Evolutionary conservation across 2,113 vertebrate species (phyloP).

Genomic region (Gila orcuttii): DNA sequence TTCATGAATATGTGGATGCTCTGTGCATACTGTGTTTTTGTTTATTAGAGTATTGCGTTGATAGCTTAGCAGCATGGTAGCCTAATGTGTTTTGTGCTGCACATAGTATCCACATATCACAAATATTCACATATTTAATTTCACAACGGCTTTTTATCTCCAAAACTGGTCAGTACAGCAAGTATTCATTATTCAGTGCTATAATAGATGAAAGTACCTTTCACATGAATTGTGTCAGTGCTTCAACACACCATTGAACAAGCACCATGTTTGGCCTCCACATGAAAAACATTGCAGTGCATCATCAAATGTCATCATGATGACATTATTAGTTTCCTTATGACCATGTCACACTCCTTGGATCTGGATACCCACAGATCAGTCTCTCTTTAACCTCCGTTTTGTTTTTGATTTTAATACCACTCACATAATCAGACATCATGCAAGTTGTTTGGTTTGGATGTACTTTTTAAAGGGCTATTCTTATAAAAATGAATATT

Average conservation of each 20-base stretch:
- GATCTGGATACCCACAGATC: not conserved
- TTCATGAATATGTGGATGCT: not conserved
- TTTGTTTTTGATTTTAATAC: not conserved
- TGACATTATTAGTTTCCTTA: no score
- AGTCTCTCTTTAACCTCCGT: not conserved
- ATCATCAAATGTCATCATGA: not conserved
- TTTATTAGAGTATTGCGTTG: not conserved
- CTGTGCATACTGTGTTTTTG: not conserved
- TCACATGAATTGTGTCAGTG: not conserved
- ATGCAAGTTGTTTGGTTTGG: not conserved
- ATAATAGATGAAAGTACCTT: no score
- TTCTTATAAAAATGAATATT: not conserved
- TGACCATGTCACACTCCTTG: not conserved
- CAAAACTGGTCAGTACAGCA: not conserved
- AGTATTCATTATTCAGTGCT: not conserved
- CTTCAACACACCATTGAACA: not conserved
- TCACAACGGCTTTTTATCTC: not conserved
- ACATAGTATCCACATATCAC: not conserved
- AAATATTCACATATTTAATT: not conserved
- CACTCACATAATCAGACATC: not conserved
- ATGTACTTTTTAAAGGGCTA: not conserved
- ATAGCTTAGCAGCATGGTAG: no score
- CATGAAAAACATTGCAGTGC: not conserved
- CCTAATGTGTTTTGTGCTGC: no score
- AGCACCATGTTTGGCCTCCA: not conserved